phyloP scores from a whole-genome alignment of 2,888 invertebrate species.

The Automeris io region DNA sequence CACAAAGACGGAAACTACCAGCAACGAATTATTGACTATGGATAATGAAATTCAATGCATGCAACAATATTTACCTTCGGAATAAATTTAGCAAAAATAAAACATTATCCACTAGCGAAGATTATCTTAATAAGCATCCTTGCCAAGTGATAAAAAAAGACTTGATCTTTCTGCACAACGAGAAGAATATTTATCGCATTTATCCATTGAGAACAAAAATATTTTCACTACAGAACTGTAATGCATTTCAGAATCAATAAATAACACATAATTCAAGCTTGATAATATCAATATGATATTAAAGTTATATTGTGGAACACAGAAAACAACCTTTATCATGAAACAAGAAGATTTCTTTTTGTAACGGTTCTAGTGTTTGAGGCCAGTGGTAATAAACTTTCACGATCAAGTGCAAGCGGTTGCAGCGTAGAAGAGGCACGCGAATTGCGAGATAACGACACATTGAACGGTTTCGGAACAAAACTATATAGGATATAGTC shows the following conservation, averaged over 20 bases:
- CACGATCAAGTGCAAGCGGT: slow-evolving; percentile 67
- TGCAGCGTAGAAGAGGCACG: slow-evolving; percentile 46
- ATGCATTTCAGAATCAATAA: not conserved
- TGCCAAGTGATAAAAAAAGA: too few species aligned
- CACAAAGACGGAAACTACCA: too few species aligned
- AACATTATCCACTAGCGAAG: too few species aligned
- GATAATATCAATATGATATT: slow-evolving; percentile 20
- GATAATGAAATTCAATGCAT: too few species aligned
- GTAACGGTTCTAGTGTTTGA: slow-evolving; percentile 64
- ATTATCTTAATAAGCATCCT: too few species aligned
- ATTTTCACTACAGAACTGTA: not conserved
- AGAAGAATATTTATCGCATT: too few species aligned
- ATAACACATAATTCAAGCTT: slow-evolving; percentile 1
- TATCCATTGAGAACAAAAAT: too few species aligned
- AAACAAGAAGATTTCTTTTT: slow-evolving; percentile 54
- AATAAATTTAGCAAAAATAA: too few species aligned
- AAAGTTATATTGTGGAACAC: slow-evolving; percentile 30
- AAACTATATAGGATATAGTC: slow-evolving; percentile 29
- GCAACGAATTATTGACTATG: too few species aligned
- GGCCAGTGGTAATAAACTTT: slow-evolving; percentile 69
- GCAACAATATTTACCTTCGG: too few species aligned
- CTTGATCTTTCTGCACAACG: too few species aligned
- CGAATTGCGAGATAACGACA: slow-evolving; percentile 43
- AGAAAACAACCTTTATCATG: slow-evolving; percentile 38
- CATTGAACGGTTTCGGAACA: slow-evolving; percentile 34